Base-by-base conservation (phyloP, 2,797 vertebrate species). In the Syndactyla subalaris region DNA sequence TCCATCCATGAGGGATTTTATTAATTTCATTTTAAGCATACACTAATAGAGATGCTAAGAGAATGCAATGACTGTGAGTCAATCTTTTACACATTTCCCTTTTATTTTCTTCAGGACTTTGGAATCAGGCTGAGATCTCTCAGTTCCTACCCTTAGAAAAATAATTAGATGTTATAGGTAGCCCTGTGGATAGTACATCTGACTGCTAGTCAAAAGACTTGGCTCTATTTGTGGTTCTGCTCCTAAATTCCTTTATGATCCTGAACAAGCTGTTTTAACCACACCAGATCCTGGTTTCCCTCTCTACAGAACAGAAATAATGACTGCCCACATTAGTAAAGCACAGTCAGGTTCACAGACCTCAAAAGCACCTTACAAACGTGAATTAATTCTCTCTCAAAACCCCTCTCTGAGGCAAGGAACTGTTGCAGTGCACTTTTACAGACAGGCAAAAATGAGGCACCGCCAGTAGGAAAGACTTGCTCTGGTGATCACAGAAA, bases 161-260 rank as follows among this genome's bases (percentile, higher is more conserved):
- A 92, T 92, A 95, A 96, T 95, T 93, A 95, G 77, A 87, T 24
- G 14, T 88, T 85, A 88, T 5, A 95, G 84, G 94, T 94, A 93
- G 71, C 63, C 94, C 89, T 0, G 16, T 85, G 83, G 92, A 90
- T 88, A 72, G 63, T 49, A 84, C 83, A 92, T 88, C 70, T 91
- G 76, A 95, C 76, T 93, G 66, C 54, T 41, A 90, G 83, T 93
- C 67, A 83, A 87, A 95, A 87, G 90, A 59, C 71, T 79, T 90
- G 74, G 74, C 61, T 93, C 52, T 94, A 15, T 89, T 96, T 94
- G 74, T 87, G 49, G 63, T 88, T 94, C 88, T 91, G 89, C 67
- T 94, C 34, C 77, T 71, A 87, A 93, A 87, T 32, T 85, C 41
- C 80, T 93, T 86, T 87, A 58, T 80, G 90, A 85, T 92, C 71